phyloP scores from a whole-genome alignment of 2,113 vertebrate species.

The Gnathonemus echidnorhynchus region DNA sequence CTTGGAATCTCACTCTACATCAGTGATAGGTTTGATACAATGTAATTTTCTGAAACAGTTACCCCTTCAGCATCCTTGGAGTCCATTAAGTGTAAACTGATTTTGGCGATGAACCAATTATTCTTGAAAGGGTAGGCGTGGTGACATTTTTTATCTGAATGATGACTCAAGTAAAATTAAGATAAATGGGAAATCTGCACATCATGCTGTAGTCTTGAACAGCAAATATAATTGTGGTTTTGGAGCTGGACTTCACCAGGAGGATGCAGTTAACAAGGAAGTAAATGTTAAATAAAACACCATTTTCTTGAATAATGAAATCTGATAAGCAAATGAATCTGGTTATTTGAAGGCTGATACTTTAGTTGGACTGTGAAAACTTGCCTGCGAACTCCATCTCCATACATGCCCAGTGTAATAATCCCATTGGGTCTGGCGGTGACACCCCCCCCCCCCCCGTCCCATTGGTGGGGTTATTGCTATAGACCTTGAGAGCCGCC shows the following conservation, averaged over 20 bases:
- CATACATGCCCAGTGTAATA: not conserved
- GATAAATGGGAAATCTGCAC: not conserved
- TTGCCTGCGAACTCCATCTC: not conserved
- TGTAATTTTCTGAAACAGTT: not conserved
- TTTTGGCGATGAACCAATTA: not conserved
- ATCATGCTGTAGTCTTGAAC: not conserved
- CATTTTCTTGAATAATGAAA: not conserved
- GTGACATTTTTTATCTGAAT: not conserved
- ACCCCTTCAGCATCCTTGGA: not conserved
- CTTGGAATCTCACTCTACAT: not conserved
- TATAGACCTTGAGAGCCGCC: not conserved
- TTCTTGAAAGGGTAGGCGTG: not conserved
- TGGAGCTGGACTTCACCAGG: not conserved
- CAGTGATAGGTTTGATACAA: not conserved
- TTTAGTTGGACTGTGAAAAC: not conserved
- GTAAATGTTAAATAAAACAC: not conserved
- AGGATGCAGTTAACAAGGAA: not conserved
- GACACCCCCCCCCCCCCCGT: not conserved
- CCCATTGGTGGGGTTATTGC: not conserved
- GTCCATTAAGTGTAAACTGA: not conserved
- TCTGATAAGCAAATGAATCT: not conserved
- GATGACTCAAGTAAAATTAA: not conserved
- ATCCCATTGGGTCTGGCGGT: not conserved
- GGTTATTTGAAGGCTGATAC: not conserved
- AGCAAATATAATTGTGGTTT: not conserved